Evolutionary conservation across 2,888 invertebrate genomes (phyloP).

Genomic region (Dolomedes plantarius): DNA sequence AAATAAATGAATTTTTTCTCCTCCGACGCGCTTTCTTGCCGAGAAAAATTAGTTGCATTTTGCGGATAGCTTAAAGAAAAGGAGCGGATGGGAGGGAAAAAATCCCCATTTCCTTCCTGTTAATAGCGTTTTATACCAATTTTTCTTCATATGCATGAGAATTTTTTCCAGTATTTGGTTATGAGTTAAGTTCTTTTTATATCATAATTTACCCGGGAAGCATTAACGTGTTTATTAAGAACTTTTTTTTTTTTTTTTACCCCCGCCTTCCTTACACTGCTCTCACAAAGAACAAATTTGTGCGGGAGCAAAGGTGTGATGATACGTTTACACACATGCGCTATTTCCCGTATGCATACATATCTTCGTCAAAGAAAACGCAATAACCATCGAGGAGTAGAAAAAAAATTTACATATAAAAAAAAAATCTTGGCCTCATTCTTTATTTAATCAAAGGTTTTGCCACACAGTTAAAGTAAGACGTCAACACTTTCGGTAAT

Average conservation of each 20-base stretch:
- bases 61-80: constrained; percentile 25
- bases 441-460: constrained; percentile 69
- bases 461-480: constrained; percentile 45
- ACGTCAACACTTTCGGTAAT: constrained; percentile 69
- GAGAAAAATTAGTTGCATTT: constrained; percentile 68
- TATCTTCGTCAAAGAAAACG: constrained; percentile 45
- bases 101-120: constrained; percentile 20
- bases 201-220: constrained; percentile 46
- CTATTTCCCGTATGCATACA: constrained; percentile 5
- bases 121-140: constrained; percentile 68
- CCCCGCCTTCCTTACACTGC: neutral
- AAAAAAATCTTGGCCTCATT: constrained; percentile 33
- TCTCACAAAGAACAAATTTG: constrained; percentile 55
- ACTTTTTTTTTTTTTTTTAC: constrained; percentile 27
- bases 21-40: constrained; percentile 17
- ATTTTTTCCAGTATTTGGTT: constrained; percentile 53
- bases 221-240: constrained; percentile 68
- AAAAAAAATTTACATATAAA: neutral
- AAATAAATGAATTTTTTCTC: constrained; percentile 65
- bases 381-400: constrained; percentile 35
- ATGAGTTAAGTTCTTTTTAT: constrained; percentile 64
- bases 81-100: constrained; percentile 12
- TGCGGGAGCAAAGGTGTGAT: constrained; percentile 40
- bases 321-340: neutral
- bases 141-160: constrained; percentile 62